phyloP scores from a whole-genome alignment of 1,140 invertebrate species.

The Apis mellifera region Amel_HAv3.1 CM009944.2:1161001-1161500 shows the following conservation, averaged over 20 bases:
- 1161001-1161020: neutral
- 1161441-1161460: no score
- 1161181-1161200: slow-evolving; percentile 15
- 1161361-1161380: no score
- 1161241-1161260: neutral
- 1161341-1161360: no score
- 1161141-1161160: neutral
- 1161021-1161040: neutral
- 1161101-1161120: neutral
- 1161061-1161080: neutral
- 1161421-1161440: no score
- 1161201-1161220: neutral
- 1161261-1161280: slow-evolving; percentile 21
- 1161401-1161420: no score
- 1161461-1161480: no score
- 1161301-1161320: slow-evolving; percentile 17
- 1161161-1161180: neutral
- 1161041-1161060: neutral
- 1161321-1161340: no score
- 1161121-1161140: neutral
- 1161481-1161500: no score
- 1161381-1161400: no score
- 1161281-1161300: slow-evolving; percentile 1
- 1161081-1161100: neutral
- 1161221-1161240: slow-evolving; percentile 11